Conservation (phyloP, 2,888 invertebrate genomes). For the Nomada goodeniana region DNA sequence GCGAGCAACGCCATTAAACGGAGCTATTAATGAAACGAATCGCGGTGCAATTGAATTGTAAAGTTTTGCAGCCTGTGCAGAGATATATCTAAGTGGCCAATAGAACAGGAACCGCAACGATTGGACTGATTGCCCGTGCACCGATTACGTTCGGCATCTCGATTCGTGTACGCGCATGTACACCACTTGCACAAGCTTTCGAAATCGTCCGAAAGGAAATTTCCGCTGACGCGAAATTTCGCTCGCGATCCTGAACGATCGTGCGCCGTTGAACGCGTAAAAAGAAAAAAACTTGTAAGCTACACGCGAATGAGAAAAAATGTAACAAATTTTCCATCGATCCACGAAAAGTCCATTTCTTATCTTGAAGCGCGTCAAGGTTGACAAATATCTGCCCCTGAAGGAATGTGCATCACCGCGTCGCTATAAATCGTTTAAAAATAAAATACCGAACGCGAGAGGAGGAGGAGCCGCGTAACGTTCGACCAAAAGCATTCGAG, state of each 20-base stretch:
- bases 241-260: background rate
- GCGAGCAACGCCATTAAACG: conserved; percentile 12
- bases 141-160: background rate
- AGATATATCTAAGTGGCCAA: background rate
- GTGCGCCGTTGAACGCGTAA: background rate
- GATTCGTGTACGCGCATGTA: background rate
- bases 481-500: background rate
- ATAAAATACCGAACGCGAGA: background rate
- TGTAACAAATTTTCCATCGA: too few species aligned
- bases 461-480: background rate
- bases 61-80: background rate
- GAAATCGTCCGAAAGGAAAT: background rate
- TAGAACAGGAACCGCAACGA: background rate
- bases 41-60: conserved; percentile 19
- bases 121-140: background rate
- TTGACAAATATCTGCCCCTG: background rate
- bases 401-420: background rate
- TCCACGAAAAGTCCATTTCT: background rate
- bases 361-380: background rate
- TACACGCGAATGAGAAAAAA: background rate
- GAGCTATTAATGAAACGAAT: conserved; percentile 10
- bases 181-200: background rate
- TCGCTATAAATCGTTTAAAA: background rate
- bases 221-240: background rate
- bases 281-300: background rate